These are phyloP conservation scores for Scartelaos histophorus DNA, from an alignment of 2,113 vertebrate genomes.

Conservation along the genomic window DNA sequence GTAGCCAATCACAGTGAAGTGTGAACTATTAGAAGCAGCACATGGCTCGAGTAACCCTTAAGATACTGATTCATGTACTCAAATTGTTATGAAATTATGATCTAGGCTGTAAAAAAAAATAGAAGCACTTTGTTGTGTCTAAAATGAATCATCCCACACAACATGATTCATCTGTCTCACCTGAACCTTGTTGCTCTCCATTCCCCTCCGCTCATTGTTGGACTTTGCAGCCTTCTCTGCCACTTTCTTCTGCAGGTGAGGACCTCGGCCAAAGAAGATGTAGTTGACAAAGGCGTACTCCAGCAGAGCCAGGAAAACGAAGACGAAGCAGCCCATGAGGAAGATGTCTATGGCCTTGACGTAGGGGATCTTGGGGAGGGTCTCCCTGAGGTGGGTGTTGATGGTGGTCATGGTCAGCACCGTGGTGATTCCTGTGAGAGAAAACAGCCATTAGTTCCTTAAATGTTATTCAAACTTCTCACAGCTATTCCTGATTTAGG, in stretches of 20 bases:
- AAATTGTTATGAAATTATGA: neutral
- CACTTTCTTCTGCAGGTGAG: conserved; percentile 87
- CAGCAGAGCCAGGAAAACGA: conserved; percentile 72
- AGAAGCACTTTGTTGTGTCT: too few species aligned
- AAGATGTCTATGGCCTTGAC: conserved; percentile 2
- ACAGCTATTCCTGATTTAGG: too few species aligned
- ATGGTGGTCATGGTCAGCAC: conserved; percentile 97
- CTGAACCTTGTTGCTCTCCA: conserved; percentile 73
- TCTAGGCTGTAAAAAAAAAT: neutral
- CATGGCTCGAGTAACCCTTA: too few species aligned
- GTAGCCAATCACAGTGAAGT: neutral
- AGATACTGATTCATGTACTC: too few species aligned
- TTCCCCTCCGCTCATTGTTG: conserved; percentile 59
- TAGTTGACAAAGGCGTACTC: conserved; percentile 97
- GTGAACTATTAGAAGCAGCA: neutral
- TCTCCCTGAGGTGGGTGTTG: conserved; percentile 84
- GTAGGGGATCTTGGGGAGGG: conserved; percentile 1
- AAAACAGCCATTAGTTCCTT: neutral
- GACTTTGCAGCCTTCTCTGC: conserved; percentile 81
- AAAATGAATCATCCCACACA: neutral
- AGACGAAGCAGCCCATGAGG: conserved; percentile 9
- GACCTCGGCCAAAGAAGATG: conserved; percentile 93
- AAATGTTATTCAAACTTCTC: too few species aligned
- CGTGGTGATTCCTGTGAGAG: conserved; percentile 85
- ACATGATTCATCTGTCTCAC: conserved; percentile 26